phyloP scores from a whole-genome alignment of 2,113 vertebrate genomes.

The Scolopax mira region DNA sequence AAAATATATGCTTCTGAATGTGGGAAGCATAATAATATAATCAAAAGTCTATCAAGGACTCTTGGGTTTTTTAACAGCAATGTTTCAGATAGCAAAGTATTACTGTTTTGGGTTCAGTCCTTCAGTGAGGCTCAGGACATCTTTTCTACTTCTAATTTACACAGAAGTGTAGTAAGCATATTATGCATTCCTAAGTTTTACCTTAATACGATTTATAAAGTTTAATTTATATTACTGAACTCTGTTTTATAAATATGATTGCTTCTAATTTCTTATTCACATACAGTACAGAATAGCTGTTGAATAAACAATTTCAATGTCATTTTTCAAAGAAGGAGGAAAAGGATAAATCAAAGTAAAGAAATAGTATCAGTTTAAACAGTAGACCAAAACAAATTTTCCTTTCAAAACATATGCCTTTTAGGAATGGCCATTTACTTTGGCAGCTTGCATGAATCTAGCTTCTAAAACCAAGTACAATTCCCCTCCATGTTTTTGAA shows the following conservation, averaged over 20 bases:
- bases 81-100: not conserved
- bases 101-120: not conserved
- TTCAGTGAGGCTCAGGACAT: not conserved
- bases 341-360: not conserved
- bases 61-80: not conserved
- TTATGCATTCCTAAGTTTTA: not conserved
- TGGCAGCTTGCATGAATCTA: not conserved
- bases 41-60: not conserved
- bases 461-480: not conserved
- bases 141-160: not conserved
- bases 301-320: not conserved
- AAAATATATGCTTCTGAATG: not conserved
- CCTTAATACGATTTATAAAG: not conserved
- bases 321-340: not conserved
- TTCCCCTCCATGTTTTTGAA: not conserved
- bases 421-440: not conserved
- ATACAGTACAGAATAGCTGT: not conserved
- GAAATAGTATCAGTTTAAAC: not conserved
- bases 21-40: not conserved
- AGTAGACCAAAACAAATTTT: not conserved
- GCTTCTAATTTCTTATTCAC: not conserved
- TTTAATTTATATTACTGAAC: not conserved
- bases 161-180: not conserved
- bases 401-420: not conserved
- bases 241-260: not conserved